Base-by-base conservation (phyloP, 2,888 invertebrate genomes). In the Andrena camellia region DNA sequence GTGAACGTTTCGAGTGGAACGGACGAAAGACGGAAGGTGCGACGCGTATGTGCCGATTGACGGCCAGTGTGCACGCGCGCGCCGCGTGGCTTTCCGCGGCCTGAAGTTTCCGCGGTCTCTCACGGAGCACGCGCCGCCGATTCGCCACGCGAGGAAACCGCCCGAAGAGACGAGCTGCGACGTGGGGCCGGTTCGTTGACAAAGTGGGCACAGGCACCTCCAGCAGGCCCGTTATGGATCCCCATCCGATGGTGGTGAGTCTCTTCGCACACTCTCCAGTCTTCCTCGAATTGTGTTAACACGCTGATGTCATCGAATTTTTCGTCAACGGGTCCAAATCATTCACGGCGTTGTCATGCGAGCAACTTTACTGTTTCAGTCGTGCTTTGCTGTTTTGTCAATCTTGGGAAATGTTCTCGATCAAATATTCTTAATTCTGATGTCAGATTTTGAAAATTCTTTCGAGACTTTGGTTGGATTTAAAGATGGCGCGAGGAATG, bases 181-280 rank as follows among this genome's bases (percentile, higher is more conserved):
- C 68, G 31, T 62, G 63, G 20, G 23, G 26, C n/a, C 52, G 42
- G 26, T 23, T 31, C 50, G 48, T 83, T 80, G 76, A 74, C 84
- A 77, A 73, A 74, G 74, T 71, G 74, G 26, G 23, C 26, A 70
- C 54, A 10, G 68, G 33, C 5, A 64, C 8, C 8, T 13, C 23
- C 57, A 66, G 26, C 33, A 67, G 68, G 69, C 81, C 62, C 91
- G 92, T 92, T 90, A 92, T 92, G 92, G 92, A 92, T 92, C 89
- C 90, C 88, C 75, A 87, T 86, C 89, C 88, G 85, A 92, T 91
- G 92, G 92, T 92, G 75, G 92, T 92, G 75, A 92, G 92, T 84
- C 26, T 26, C 6, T 23, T 52, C 2, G n/a, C 52, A 35, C 68
- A 8, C 1, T 64, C 10, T 13, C 4, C 1, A 17, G 17, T 13